These are phyloP conservation scores for Chaetorhynchus papuensis DNA, from an alignment of 2,113 vertebrate genomes.

Conservation along the genomic window DNA sequence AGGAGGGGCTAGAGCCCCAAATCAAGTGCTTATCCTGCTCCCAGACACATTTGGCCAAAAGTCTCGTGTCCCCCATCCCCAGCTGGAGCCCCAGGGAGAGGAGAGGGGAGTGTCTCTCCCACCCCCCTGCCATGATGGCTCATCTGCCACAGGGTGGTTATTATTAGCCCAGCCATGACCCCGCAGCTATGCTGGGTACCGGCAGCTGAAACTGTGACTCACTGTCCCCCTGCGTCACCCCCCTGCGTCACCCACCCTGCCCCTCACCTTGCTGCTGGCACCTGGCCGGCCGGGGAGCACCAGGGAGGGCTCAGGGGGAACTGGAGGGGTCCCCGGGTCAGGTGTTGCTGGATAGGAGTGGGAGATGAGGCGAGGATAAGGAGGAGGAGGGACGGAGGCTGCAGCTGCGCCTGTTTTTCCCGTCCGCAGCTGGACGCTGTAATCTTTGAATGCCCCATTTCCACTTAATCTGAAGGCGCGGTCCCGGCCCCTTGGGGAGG, in stretches of 20 bases:
- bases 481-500: neutral
- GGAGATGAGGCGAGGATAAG: neutral
- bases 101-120: neutral
- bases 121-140: neutral
- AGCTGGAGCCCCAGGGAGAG: neutral
- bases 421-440: neutral
- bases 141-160: neutral
- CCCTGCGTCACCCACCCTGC: neutral
- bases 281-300: accelerated
- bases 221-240: neutral
- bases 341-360: neutral
- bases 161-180: neutral
- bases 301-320: neutral
- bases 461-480: neutral
- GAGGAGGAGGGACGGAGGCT: neutral
- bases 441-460: conserved; percentile 30
- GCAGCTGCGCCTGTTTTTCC: neutral
- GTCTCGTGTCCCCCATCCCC: neutral
- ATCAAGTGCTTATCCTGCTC: neutral
- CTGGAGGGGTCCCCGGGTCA: accelerated
- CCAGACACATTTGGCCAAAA: neutral
- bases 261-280: neutral
- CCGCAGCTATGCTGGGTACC: neutral
- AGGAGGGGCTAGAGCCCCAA: neutral
- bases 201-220: conserved; percentile 29